A percentile compares a stretch with the other conserved stretches of the same genome.
Conservation (phyloP, 2,888 invertebrate species). For the Lasioglossum malachurum region DNA sequence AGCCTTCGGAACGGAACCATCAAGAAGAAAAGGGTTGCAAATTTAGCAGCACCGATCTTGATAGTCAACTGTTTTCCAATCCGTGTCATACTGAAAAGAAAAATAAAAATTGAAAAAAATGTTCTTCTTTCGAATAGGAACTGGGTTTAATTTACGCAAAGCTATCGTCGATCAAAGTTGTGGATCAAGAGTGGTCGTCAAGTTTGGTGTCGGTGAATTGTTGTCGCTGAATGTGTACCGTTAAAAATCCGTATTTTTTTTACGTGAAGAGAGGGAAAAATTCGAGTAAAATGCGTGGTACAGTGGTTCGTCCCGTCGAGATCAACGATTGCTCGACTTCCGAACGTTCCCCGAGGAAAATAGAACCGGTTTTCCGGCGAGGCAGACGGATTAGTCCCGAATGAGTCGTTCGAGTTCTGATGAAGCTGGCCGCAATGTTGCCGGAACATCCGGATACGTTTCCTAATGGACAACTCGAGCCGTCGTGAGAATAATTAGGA, state of each 20-base stretch:
- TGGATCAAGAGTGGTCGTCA: background rate
- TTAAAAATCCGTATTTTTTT: background rate
- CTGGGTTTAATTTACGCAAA: background rate
- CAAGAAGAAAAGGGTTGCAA: background rate
- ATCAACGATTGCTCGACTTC: background rate
- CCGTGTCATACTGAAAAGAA: background rate
- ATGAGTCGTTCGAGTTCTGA: conserved; percentile 32
- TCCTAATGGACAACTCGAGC: conserved; percentile 22
- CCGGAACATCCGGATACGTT: conserved; percentile 46
- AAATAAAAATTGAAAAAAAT: background rate
- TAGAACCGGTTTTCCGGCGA: background rate
- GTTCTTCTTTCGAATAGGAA: background rate
- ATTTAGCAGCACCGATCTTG: background rate
- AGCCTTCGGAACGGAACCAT: background rate
- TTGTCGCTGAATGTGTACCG: background rate
- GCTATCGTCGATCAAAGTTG: background rate
- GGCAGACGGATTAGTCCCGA: background rate
- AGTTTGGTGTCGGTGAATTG: background rate
- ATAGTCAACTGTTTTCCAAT: background rate
- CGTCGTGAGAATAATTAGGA: conserved; percentile 11
- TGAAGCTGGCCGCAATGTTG: conserved; percentile 41
- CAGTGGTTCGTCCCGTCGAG: background rate
- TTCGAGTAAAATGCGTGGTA: background rate
- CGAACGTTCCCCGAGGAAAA: conserved; percentile 1
- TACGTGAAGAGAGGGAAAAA: background rate